Evolutionary conservation across 2,113 vertebrate species (phyloP), one percentile per base, ranked within the genome.

Genomic region (Phoenicopterus ruber): DNA sequence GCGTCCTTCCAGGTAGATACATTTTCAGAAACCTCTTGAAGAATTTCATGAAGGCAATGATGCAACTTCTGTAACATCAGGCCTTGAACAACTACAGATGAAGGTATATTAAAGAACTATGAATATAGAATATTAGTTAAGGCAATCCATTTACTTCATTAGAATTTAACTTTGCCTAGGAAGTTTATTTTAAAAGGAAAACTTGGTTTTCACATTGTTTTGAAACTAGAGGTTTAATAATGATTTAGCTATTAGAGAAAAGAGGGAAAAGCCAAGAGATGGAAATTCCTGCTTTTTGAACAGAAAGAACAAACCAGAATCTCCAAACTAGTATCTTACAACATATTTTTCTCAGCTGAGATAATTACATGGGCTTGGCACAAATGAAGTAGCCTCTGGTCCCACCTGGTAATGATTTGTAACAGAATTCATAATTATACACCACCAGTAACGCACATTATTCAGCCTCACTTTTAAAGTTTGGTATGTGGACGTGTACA

Each of bases 401-500:
- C 50, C 44, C 24, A 32, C 14, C 29, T 67, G 24, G 11, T 47
- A 61, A 67, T 12, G 11, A 55, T 50, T 91, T 87, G 19, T 50
- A 81, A 42, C 21, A 84, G 42, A 89, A 86, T 50, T 46, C 32
- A 81, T 67, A 66, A 61, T 50, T 47, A 31, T 4, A 65, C 5
- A 29, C 18, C 29, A 66, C 15, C 26, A 78, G 63, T n/a, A 84
- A 67, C 5, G 8, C 14, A 47, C 34, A 50, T 44, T 74, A 42
- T 65, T 88, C 72, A 65, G 49, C 17, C 62, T 86, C 49, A 18
- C 5, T 84, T 81, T 82, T 29, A 29, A 73, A 79, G 47, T 74
- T n/a, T 65, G 32, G 3, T 74, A 26, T 12, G 31, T 20, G 26
- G 77, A 74, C 0, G 0, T 11, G 7, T 38, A 42, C 20, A 15